These are phyloP conservation scores for Pyrgilauda ruficollis DNA, from an alignment of 2,113 vertebrate genomes.

Conservation along the genomic window DNA sequence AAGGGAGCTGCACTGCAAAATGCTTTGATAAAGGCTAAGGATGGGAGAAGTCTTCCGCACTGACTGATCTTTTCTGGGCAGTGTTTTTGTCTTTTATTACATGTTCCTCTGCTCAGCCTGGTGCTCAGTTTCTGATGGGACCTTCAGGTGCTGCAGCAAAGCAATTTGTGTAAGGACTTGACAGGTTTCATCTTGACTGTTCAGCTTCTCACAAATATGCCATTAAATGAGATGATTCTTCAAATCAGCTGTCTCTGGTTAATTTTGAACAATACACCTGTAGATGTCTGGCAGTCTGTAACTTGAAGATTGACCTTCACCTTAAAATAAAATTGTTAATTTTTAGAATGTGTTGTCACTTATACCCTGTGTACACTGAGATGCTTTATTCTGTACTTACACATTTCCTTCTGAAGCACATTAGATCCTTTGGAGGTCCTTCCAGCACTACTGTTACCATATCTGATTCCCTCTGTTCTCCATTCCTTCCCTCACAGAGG, in stretches of 20 bases:
- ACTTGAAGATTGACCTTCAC: background rate
- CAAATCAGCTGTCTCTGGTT: background rate
- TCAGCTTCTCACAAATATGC: background rate
- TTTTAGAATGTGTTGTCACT: background rate
- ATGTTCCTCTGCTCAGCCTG: background rate
- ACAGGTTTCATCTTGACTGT: background rate
- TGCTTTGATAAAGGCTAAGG: background rate
- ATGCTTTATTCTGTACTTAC: background rate
- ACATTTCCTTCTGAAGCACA: background rate
- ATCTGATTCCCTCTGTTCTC: background rate
- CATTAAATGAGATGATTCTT: background rate
- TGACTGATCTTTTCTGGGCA: background rate
- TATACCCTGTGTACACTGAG: background rate
- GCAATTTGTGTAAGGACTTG: background rate
- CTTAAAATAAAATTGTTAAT: background rate
- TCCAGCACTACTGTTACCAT: background rate
- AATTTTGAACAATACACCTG: background rate
- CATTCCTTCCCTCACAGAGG: background rate
- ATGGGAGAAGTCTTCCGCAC: background rate
- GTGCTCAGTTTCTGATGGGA: background rate
- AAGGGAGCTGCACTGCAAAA: background rate
- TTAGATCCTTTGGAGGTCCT: background rate
- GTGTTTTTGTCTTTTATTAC: background rate
- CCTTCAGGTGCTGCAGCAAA: background rate
- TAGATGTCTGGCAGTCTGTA: background rate